Conservation (phyloP, 2,113 vertebrate species). For the Brevimyrus niger region DNA sequence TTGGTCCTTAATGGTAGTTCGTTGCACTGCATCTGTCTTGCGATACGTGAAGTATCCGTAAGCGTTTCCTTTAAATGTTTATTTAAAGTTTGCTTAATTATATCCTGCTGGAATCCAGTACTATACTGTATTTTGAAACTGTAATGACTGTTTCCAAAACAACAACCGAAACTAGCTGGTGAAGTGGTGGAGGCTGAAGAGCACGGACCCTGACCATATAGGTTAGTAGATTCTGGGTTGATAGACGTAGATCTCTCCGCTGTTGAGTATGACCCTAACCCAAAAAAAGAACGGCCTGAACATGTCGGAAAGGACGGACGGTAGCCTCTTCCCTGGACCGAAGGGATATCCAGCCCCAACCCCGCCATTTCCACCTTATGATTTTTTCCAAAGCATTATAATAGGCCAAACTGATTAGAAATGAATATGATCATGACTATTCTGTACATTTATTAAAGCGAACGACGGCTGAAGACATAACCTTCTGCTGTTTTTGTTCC, state of each 20-base stretch:
- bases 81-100: constrained; percentile 65
- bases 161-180: constrained; percentile 69
- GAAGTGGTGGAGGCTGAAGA: constrained; percentile 50
- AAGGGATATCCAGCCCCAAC: constrained; percentile 52
- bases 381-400: not conserved
- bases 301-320: constrained; percentile 57
- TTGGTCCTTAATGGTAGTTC: constrained; percentile 62
- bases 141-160: constrained; percentile 76
- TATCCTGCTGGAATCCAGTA: constrained; percentile 66
- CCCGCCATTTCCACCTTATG: constrained; percentile 54
- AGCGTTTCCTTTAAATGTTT: constrained; percentile 71
- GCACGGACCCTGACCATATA: constrained; percentile 34
- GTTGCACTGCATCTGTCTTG: constrained; percentile 56
- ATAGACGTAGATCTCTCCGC: constrained; percentile 54
- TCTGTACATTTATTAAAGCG: constrained; percentile 13
- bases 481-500: constrained; percentile 37
- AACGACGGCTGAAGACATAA: constrained; percentile 30
- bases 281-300: constrained; percentile 30
- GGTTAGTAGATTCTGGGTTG: constrained; percentile 29
- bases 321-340: constrained; percentile 62
- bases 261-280: constrained; percentile 55
- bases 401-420: not conserved
- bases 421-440: not conserved
- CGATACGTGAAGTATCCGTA: constrained; percentile 70
- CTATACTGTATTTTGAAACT: constrained; percentile 74